These are phyloP conservation scores for Eumacrocentrus americanus DNA, from an alignment of 2,888 invertebrate genomes.

Conservation along the genomic window DNA sequence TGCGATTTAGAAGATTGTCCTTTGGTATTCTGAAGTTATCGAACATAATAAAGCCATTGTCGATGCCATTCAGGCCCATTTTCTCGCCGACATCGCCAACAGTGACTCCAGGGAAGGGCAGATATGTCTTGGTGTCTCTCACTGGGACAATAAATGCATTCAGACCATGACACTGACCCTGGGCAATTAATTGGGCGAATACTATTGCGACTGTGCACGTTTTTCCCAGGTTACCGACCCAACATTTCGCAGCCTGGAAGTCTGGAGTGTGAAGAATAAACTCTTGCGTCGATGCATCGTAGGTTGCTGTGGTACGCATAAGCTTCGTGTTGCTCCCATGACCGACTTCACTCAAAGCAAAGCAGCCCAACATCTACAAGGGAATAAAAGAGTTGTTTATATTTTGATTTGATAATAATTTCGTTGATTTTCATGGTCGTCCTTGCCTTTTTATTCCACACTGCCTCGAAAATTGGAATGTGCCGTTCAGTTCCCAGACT, in stretches of 20 bases:
- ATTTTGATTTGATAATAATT: not conserved
- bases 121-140: slow-evolving; percentile 76
- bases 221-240: slow-evolving; percentile 83
- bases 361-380: slow-evolving; percentile 71
- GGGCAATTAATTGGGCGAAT: slow-evolving; percentile 87
- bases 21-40: slow-evolving; percentile 86
- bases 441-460: slow-evolving; percentile 73
- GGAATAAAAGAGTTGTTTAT: slow-evolving; percentile 1
- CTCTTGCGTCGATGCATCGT: slow-evolving; percentile 73
- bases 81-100: slow-evolving; percentile 95
- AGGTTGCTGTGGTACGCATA: slow-evolving; percentile 86
- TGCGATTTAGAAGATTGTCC: slow-evolving; percentile 83
- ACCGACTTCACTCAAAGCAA: slow-evolving; percentile 86
- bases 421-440: slow-evolving; percentile 34
- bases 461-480: slow-evolving; percentile 71
- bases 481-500: slow-evolving; percentile 80
- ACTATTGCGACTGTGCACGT: slow-evolving; percentile 85
- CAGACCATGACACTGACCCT: slow-evolving; percentile 79
- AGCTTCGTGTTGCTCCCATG: slow-evolving; percentile 91
- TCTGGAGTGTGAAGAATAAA: slow-evolving; percentile 77
- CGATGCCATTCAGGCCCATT: slow-evolving; percentile 87
- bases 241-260: slow-evolving; percentile 82
- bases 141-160: slow-evolving; percentile 90
- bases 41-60: slow-evolving; percentile 92
- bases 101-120: slow-evolving; percentile 81